phyloP scores from a whole-genome alignment of 1,140 invertebrate genomes.

The Cydia pomonella region DNA sequence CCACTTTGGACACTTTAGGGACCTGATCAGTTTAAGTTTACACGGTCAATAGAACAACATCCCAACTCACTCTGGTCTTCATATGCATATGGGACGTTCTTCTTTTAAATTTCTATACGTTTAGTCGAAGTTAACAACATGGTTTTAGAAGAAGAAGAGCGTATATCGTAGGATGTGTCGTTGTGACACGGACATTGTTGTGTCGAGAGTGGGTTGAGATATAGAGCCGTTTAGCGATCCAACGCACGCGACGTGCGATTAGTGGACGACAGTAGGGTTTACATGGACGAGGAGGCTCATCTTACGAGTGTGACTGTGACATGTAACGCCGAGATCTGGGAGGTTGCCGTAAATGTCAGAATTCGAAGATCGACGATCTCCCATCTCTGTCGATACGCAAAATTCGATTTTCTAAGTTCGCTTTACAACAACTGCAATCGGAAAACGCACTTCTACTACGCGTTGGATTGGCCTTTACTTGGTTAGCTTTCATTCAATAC shows the following conservation, averaged over 20 bases:
- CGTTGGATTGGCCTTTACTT: too few relatives aligned
- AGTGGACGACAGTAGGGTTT: not conserved
- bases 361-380: not conserved
- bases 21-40: slow-evolving; percentile 17
- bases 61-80: not conserved
- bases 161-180: not conserved
- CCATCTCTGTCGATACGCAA: too few relatives aligned
- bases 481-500: too few relatives aligned
- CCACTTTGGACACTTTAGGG: slow-evolving; percentile 10
- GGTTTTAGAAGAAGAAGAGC: not conserved
- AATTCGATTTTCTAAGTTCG: too few relatives aligned
- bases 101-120: not conserved
- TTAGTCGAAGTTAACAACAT: slow-evolving; percentile 8
- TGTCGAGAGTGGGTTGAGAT: not conserved
- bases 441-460: too few relatives aligned
- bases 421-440: too few relatives aligned
- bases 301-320: not conserved
- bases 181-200: not conserved
- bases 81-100: not conserved
- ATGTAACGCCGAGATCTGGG: not conserved
- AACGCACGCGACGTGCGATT: slow-evolving; percentile 8
- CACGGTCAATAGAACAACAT: not conserved
- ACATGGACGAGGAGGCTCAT: not conserved
- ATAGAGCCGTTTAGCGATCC: slow-evolving; percentile 1
- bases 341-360: not conserved